These are phyloP conservation scores for Lutjanus campechanus DNA, from an alignment of 2,797 vertebrate species.

Conservation along the genomic window DNA sequence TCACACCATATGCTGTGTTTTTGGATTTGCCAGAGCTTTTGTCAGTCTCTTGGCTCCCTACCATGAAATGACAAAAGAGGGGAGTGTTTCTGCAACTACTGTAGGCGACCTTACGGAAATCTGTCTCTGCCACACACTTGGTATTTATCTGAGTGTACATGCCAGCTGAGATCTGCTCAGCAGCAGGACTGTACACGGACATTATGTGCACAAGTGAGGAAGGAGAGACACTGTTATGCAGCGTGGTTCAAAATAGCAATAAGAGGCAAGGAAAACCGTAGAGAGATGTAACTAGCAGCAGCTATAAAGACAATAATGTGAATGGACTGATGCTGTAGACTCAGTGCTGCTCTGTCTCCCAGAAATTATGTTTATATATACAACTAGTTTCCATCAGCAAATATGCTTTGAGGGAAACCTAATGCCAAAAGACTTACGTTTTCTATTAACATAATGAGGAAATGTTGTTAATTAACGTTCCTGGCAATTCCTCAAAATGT, in stretches of 20 bases:
- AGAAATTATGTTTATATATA: no score
- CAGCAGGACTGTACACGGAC: conserved; percentile 2
- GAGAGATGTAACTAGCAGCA: conserved; percentile 2
- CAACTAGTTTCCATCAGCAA: no score
- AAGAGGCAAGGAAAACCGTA: not conserved
- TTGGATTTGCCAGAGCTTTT: conserved; percentile 57
- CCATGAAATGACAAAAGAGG: conserved; percentile 50
- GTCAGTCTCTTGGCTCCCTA: conserved; percentile 63
- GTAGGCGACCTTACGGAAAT: conserved; percentile 43
- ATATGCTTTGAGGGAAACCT: no score
- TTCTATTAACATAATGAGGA: no score
- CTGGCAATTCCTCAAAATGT: no score
- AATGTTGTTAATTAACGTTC: no score
- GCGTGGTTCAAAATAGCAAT: not conserved
- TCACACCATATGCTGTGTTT: conserved; percentile 39
- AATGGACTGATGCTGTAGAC: not conserved
- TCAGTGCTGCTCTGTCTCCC: no score
- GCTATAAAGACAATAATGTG: not conserved
- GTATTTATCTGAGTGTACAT: conserved; percentile 39
- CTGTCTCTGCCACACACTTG: conserved; percentile 27
- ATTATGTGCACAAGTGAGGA: conserved; percentile 7
- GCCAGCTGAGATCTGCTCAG: conserved; percentile 33
- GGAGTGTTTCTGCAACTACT: conserved; percentile 37
- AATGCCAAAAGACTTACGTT: no score
- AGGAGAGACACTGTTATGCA: conserved; percentile 3